Evolutionary conservation across 2,888 invertebrate genomes (phyloP).

Genomic region (Lepidochitona cinerea): DNA sequence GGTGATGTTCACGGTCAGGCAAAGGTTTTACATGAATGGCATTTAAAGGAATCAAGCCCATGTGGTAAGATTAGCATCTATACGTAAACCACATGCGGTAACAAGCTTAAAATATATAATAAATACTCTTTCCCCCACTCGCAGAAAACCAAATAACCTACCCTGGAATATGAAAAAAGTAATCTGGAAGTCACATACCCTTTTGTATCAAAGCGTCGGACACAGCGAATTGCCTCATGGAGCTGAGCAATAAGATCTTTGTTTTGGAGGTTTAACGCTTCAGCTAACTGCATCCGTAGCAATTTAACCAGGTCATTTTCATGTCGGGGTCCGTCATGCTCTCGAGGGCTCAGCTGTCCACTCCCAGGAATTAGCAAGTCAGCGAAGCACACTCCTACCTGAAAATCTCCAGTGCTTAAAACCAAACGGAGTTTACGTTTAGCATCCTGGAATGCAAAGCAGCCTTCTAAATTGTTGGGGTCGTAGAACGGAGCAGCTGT

Average conservation of each 20-base stretch:
- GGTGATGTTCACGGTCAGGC: too few species aligned
- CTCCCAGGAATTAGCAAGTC: not conserved
- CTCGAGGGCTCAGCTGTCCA: not conserved
- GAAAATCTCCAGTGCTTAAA: slow-evolving; percentile 85
- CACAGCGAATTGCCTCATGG: slow-evolving; percentile 86
- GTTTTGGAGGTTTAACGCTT: slow-evolving; percentile 85
- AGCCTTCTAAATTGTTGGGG: slow-evolving; percentile 75
- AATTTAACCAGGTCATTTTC: slow-evolving; percentile 65
- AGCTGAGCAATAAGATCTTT: slow-evolving; percentile 84
- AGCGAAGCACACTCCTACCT: slow-evolving; percentile 31
- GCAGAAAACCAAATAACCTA: too few species aligned
- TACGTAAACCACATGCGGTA: too few species aligned
- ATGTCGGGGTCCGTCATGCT: slow-evolving; percentile 27
- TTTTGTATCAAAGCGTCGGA: slow-evolving; percentile 80
- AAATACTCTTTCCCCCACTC: too few species aligned
- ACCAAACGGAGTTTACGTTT: slow-evolving; percentile 93
- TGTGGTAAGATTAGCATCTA: too few species aligned
- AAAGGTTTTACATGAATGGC: too few species aligned
- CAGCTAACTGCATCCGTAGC: slow-evolving; percentile 79
- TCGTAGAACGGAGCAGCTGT: slow-evolving; percentile 68
- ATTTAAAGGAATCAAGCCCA: too few species aligned
- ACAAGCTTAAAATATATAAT: too few species aligned
- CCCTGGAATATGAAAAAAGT: too few species aligned
- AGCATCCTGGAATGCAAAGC: slow-evolving; percentile 78
- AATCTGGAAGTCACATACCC: slow-evolving; percentile 70